Evolutionary conservation across 2,797 vertebrate species (phyloP).

Genomic region (Capromys pilorides): DNA sequence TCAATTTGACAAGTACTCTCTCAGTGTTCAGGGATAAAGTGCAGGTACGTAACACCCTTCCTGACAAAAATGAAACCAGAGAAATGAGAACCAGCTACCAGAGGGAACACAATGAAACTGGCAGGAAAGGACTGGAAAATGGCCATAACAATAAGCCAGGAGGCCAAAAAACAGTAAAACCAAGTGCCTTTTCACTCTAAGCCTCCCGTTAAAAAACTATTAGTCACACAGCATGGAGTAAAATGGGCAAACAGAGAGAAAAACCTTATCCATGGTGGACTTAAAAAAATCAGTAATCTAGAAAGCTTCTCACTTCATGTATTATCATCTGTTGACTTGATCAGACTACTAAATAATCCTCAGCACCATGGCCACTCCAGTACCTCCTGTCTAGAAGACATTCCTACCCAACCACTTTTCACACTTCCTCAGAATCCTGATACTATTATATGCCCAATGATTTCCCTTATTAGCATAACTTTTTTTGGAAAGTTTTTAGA

Average conservation of each 20-base stretch:
- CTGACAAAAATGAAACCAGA: constrained; percentile 69
- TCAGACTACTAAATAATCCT: not conserved
- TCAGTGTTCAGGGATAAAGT: constrained; percentile 64
- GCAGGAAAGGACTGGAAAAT: constrained; percentile 62
- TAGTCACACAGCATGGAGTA: constrained; percentile 20
- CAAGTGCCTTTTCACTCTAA: not conserved
- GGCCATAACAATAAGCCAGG: constrained; percentile 43
- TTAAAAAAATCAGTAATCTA: constrained; percentile 5
- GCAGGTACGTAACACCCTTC: constrained; percentile 45
- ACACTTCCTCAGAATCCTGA: not conserved
- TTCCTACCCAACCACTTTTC: not conserved
- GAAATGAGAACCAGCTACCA: constrained; percentile 64
- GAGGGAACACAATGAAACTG: constrained; percentile 62
- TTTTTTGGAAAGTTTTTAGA: not conserved
- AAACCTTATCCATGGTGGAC: not conserved
- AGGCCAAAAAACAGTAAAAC: not conserved
- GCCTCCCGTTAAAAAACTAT: not conserved
- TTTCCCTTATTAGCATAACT: not conserved
- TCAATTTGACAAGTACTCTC: constrained; percentile 69
- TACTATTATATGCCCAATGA: not conserved
- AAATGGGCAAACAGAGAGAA: constrained; percentile 25
- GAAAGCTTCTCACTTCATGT: constrained; percentile 1
- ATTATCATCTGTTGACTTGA: not conserved
- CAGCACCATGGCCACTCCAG: not conserved
- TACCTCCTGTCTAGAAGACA: not conserved